A percentile compares a stretch with the other conserved stretches of the same genome.
Conservation (phyloP, 53 echinoderm and acorn worm species). For the Apostichopus leukothele region DNA sequence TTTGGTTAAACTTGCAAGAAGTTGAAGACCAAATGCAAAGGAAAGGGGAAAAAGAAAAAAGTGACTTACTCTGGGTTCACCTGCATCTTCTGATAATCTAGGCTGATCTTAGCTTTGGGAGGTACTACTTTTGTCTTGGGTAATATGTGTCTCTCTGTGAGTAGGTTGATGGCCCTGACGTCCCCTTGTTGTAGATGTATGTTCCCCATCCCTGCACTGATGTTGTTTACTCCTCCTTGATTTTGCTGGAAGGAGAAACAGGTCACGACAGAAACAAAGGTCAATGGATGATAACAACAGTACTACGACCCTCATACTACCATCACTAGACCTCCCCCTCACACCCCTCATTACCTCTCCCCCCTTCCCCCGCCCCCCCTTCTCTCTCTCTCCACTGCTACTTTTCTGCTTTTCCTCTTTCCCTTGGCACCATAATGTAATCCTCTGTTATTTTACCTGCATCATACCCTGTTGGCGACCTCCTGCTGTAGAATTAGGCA, state of each 20-base stretch:
- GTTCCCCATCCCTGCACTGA: slow-evolving; percentile 76
- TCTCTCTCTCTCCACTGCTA: no score
- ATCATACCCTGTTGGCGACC: background rate
- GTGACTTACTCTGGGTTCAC: slow-evolving; percentile 90
- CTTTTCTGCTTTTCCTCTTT: no score
- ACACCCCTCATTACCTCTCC: no score
- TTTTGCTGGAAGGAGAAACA: slow-evolving; percentile 10
- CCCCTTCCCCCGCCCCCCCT: no score
- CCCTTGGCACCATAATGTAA: no score
- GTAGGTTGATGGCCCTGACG: slow-evolving; percentile 79
- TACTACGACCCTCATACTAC: no score
- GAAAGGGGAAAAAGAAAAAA: no score
- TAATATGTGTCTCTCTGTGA: slow-evolving; percentile 87
- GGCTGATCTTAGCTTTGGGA: slow-evolving; percentile 82
- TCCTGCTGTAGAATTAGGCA: background rate
- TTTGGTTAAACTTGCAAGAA: no score
- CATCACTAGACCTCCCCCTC: no score
- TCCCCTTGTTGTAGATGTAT: slow-evolving; percentile 79
- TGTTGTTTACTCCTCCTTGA: slow-evolving; percentile 69
- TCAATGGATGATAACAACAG: no score
- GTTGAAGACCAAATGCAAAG: no score
- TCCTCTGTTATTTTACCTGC: background rate
- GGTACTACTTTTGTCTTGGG: slow-evolving; percentile 73
- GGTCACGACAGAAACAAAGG: background rate
- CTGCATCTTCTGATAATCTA: slow-evolving; percentile 78